A percentile compares a stretch with the other conserved stretches of the same genome.
These are phyloP conservation scores for Cylloceria caligata DNA, from an alignment of 2,888 invertebrate genomes.

Conservation along the genomic window DNA sequence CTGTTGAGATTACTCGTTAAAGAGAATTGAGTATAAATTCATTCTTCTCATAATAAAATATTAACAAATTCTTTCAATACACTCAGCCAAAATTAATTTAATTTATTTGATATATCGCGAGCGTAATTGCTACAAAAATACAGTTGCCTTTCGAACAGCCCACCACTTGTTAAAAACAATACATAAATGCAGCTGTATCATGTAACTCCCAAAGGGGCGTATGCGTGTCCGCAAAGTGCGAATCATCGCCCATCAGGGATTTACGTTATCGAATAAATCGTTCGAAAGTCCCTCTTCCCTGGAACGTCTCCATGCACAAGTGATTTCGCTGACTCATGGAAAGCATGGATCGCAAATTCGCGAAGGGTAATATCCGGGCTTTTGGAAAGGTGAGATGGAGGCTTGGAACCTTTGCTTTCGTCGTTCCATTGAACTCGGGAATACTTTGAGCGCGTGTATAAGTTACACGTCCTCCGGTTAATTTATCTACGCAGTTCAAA, in stretches of 20 bases:
- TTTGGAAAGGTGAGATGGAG: conserved; percentile 27
- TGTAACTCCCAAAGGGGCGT: neutral
- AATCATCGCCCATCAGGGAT: conserved; percentile 49
- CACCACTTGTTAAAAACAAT: neutral
- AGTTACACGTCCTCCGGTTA: neutral
- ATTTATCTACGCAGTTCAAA: conserved; percentile 27
- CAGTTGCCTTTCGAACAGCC: neutral
- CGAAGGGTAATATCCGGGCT: conserved; percentile 18
- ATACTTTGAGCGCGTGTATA: conserved; percentile 36
- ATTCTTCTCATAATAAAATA: too few species aligned
- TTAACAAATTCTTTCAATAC: too few species aligned
- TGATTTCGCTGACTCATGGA: conserved; percentile 63
- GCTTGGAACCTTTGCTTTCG: conserved; percentile 45
- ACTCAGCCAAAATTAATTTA: too few species aligned
- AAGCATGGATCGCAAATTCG: conserved; percentile 53
- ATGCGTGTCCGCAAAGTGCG: conserved; percentile 22
- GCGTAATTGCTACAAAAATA: neutral
- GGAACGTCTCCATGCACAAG: conserved; percentile 39
- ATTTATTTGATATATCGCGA: too few species aligned
- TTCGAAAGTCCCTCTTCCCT: conserved; percentile 41
- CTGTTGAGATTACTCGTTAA: too few species aligned
- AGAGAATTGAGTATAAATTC: too few species aligned
- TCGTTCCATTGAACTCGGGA: conserved; percentile 50
- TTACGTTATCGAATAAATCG: conserved; percentile 56
- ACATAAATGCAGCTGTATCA: neutral